Evolutionary conservation across 2,113 vertebrate genomes (phyloP).

Genomic region (Pomatostomus ruficeps): DNA sequence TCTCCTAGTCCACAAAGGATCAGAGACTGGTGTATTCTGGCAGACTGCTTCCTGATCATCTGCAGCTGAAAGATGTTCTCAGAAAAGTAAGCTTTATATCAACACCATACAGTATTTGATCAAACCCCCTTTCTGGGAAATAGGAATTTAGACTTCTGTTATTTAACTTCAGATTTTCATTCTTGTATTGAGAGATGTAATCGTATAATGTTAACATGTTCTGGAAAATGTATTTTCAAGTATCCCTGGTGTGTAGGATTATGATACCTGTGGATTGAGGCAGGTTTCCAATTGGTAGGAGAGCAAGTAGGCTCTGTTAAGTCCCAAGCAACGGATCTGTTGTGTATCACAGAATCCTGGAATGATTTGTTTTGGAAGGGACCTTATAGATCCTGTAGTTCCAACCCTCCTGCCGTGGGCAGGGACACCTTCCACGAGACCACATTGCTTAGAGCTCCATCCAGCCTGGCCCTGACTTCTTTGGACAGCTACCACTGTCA

Average conservation of each 20-base stretch:
- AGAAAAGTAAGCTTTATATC: conserved; percentile 83
- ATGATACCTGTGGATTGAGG: neutral
- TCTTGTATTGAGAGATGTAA: neutral
- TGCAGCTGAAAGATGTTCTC: conserved; percentile 90
- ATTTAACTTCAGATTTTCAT: neutral
- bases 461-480: neutral
- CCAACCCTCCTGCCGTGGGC: neutral
- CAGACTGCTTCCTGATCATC: conserved; percentile 89
- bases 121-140: neutral
- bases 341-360: neutral
- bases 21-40: conserved; percentile 94
- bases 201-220: neutral
- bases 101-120: neutral
- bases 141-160: neutral
- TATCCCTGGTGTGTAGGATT: neutral
- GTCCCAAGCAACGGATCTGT: neutral
- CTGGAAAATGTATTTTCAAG: neutral
- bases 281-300: neutral
- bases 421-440: neutral
- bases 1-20: conserved; percentile 85
- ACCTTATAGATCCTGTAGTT: neutral
- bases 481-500: neutral
- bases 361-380: neutral
- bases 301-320: neutral
- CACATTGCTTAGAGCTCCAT: neutral